Evolutionary conservation across 2,888 invertebrate species (phyloP), one percentile per base, ranked within the genome.

Genomic region (Herminia tarsipennalis): DNA sequence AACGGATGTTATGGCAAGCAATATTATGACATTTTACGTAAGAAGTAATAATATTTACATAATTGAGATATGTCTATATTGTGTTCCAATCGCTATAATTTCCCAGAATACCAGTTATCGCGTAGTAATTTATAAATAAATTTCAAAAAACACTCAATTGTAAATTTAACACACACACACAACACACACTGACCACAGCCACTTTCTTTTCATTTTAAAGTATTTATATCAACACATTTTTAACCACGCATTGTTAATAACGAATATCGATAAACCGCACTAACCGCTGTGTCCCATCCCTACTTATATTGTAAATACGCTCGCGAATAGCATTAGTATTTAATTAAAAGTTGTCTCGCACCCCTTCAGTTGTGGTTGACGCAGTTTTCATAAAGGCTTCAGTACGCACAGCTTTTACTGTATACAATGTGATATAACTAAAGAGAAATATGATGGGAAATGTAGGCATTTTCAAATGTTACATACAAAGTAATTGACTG

Each of bases 311-410:
- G 81, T 83, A 81, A 84, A 86, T 81, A 83, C 78, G 70, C 77
- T 78, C 75, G 77, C 76, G 76, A 78, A 84, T 72, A 66, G 78
- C 79, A 86, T 86, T 86, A 86, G 82, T 86, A 76, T 86, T 88
- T 88, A 87, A 88, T 87, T 87, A 87, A 88, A 88, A 88, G 81
- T 87, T 86, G 81, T 78, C 76, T 79, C 73, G 64, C 75, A 70
- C 67, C 63, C 56, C 32, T 50, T 46, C 63, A 56, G 62, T 70
- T 75, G 83, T 68, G 83, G 79, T 66, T 73, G 74, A 67, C 73
- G 74, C 61, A 53, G 76, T 74, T 76, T 75, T 73, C 73, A 76
- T 72, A 78, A 78, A 76, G 73, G 66, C 67, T 41, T 46, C 10
- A 28, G 38, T 41, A 34, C 14, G 13, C 29, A 35, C 13, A 9